Conservation (phyloP, 2,797 vertebrate genomes). For the Bovichtus variegatus region DNA sequence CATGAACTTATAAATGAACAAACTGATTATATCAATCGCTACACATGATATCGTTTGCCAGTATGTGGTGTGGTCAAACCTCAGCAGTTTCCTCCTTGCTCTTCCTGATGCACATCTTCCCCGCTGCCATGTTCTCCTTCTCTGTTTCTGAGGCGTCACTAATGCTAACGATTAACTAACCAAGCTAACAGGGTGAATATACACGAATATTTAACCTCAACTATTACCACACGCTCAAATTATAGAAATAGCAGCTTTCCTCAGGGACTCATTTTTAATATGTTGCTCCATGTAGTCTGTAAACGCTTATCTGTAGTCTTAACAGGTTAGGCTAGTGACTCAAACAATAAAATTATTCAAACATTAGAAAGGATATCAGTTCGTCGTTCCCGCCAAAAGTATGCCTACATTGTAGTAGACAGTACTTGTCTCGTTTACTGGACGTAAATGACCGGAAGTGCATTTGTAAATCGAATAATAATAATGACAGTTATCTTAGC, state of each 20-base stretch:
- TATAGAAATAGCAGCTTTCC: not conserved
- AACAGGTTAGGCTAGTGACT: not conserved
- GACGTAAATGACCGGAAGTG: not conserved
- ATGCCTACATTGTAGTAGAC: too few relatives aligned
- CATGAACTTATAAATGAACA: not conserved
- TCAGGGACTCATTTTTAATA: too few relatives aligned
- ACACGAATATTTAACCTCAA: not conserved
- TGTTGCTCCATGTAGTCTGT: rapidly evolving
- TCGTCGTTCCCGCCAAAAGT: slow-evolving; percentile 47
- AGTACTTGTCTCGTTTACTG: not conserved
- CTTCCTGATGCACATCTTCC: slow-evolving; percentile 52
- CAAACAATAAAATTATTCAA: not conserved
- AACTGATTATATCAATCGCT: not conserved
- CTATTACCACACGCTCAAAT: rapidly evolving
- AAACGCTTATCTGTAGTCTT: rapidly evolving
- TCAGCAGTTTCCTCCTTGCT: slow-evolving; percentile 67
- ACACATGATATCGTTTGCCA: not conserved
- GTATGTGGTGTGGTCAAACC: slow-evolving; percentile 63
- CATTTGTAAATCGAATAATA: not conserved
- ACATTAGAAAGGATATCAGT: not conserved
- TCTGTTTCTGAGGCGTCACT: not conserved
- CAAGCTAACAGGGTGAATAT: not conserved
- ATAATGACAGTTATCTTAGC: not conserved
- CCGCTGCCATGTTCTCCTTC: slow-evolving; percentile 68
- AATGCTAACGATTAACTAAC: slow-evolving; percentile 18